Evolutionary conservation across 2,113 vertebrate species (phyloP).

Genomic region (Penelope pileata): DNA sequence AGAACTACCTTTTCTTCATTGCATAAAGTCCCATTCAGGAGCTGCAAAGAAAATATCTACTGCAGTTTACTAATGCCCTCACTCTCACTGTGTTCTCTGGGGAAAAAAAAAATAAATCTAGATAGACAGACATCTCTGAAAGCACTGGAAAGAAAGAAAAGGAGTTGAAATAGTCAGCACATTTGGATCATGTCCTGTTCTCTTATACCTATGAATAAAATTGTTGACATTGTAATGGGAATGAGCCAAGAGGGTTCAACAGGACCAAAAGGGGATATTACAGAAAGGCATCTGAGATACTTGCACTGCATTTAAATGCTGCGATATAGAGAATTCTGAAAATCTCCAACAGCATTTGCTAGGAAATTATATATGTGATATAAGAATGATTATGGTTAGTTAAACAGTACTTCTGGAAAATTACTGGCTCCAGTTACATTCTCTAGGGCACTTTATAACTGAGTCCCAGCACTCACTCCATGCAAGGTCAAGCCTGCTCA

Average conservation of each 20-base stretch:
- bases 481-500: not conserved
- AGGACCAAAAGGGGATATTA: not conserved
- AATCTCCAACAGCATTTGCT: not conserved
- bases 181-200: not conserved
- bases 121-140: not conserved
- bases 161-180: not conserved
- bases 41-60: not conserved
- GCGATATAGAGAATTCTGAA: not conserved
- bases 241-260: not conserved
- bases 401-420: constrained; percentile 37
- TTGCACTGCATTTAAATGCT: not conserved
- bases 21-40: not conserved
- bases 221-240: not conserved
- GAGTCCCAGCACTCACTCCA: not conserved
- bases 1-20: not conserved
- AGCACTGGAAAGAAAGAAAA: not conserved
- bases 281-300: not conserved
- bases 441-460: not conserved
- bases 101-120: not conserved
- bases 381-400: not conserved
- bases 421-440: not conserved
- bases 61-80: not conserved
- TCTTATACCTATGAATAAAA: not conserved
- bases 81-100: not conserved
- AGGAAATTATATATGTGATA: constrained; percentile 12